These are phyloP conservation scores for Dryoscopus gambensis DNA, from an alignment of 2,113 vertebrate genomes.

Conservation along the genomic window DNA sequence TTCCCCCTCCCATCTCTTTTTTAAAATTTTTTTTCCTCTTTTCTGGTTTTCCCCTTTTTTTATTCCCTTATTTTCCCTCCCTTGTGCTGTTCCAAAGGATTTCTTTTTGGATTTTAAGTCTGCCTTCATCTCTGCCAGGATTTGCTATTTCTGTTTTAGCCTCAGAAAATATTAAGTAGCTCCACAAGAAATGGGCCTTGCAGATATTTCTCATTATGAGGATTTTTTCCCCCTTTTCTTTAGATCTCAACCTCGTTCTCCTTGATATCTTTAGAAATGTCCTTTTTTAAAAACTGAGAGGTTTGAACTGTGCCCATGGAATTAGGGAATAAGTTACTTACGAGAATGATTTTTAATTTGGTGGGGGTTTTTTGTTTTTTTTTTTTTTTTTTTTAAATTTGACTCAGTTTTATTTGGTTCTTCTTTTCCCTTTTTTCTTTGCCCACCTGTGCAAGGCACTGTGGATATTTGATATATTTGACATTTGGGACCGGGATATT, in stretches of 20 bases:
- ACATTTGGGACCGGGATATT: not conserved
- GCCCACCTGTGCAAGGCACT: not conserved
- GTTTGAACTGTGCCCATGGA: not conserved
- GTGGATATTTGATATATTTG: not conserved
- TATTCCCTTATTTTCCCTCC: not conserved
- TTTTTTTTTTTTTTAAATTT: not conserved
- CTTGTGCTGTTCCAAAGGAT: not conserved
- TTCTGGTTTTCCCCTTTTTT: not conserved
- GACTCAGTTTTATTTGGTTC: not conserved
- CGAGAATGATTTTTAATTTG: not conserved
- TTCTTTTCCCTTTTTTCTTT: not conserved
- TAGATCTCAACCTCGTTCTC: not conserved
- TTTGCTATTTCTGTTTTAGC: not conserved
- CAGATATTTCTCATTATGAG: not conserved
- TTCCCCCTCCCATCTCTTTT: fast-evolving
- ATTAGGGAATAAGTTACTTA: not conserved
- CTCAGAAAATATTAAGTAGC: not conserved
- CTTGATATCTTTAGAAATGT: not conserved
- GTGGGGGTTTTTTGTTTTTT: no score
- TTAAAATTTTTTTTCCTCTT: no score
- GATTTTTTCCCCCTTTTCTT: not conserved
- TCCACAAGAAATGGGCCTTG: not conserved
- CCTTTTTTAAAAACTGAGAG: not conserved
- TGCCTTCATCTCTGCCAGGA: not conserved
- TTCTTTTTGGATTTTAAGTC: not conserved